These are phyloP conservation scores for Podotricha telesiphe DNA, from an alignment of 2,888 invertebrate species.

Conservation along the genomic window DNA sequence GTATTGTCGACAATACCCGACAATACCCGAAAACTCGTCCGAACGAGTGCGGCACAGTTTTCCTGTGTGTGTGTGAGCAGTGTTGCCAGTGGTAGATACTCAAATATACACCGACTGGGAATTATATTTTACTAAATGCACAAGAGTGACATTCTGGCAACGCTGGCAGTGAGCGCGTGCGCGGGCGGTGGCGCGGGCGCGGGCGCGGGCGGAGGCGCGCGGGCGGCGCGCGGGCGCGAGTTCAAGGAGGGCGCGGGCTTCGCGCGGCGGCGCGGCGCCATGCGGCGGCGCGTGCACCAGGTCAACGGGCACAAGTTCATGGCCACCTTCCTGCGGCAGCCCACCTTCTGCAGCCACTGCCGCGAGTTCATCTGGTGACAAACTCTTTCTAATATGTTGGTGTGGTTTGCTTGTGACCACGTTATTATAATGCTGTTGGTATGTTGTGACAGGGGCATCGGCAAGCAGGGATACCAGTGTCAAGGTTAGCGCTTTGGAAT, in stretches of 20 bases:
- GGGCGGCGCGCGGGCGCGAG: conserved; percentile 84
- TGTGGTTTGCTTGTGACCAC: too few relatives aligned
- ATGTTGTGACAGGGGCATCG: conserved; percentile 90
- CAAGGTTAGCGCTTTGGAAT: conserved; percentile 88
- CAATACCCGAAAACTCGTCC: too few relatives aligned
- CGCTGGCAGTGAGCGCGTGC: not conserved
- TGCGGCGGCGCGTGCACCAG: conserved; percentile 98
- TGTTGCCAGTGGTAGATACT: too few relatives aligned
- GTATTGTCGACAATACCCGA: too few relatives aligned
- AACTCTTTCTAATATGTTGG: too few relatives aligned
- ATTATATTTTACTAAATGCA: too few relatives aligned
- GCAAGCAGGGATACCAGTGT: conserved; percentile 98
- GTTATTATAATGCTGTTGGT: not conserved
- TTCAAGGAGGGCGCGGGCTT: conserved; percentile 98
- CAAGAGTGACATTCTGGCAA: too few relatives aligned
- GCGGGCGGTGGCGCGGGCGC: conserved; percentile 50
- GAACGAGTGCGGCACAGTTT: too few relatives aligned
- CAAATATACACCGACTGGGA: too few relatives aligned
- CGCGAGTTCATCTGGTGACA: conserved; percentile 98
- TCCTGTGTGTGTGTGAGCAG: too few relatives aligned
- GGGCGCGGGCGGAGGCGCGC: conserved; percentile 55
- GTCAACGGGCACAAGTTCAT: conserved; percentile 99
- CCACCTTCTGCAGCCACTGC: conserved; percentile 99
- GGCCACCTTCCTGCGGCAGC: conserved; percentile 99
- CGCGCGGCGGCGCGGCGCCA: conserved; percentile 97